Evolutionary conservation across 2,888 invertebrate genomes (phyloP), one percentile per base, ranked within the genome.

Genomic region (Leucophenga maculata): DNA sequence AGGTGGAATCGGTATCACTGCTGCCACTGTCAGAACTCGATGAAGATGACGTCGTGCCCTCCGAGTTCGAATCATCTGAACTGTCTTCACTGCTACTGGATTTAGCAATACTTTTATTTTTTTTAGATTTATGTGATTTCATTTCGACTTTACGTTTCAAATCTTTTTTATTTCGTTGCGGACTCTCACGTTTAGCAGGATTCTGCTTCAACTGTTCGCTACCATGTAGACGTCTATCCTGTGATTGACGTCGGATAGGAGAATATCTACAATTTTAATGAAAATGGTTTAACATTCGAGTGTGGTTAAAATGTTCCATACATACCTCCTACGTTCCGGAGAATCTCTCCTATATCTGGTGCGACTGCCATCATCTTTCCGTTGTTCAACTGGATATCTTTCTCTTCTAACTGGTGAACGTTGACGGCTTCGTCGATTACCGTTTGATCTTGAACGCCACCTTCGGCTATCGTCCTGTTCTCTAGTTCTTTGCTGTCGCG

Each of bases 71-170:
- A 6, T 79, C 74, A 77, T 3, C 70, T 1, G 75, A 70, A 44
- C 69, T 68, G 0, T 71, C 59, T 16, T 66, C 59, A 48, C 69
- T 70, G 6, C 68, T 68, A 18, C 66, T 68, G 44, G 71, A 73
- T 1, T 60, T 73, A 0, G 59, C 8, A 11, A 39, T 46, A 1
- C 69, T 76, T 20, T 77, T 85, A 0, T 74, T 66, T 70, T 79
- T 83, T 22, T 75, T 78, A 0, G 48, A 26, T 55, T 74, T 77
- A 16, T 71, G 78, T 22, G 72, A 73, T 54, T 22, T 67, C 32
- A 0, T 39, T 31, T 46, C 67, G 64, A 52, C 66, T 65, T 65
- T 31, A 48, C 44, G 71, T 69, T 39, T 20, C 65, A 64, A n/a
- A 73, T 68, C 16, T 66, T 11, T 72, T 11, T 75, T 70, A 32